Conservation (phyloP, 2,888 invertebrate species). For the Parapristionchus giblindavisi region DNA sequence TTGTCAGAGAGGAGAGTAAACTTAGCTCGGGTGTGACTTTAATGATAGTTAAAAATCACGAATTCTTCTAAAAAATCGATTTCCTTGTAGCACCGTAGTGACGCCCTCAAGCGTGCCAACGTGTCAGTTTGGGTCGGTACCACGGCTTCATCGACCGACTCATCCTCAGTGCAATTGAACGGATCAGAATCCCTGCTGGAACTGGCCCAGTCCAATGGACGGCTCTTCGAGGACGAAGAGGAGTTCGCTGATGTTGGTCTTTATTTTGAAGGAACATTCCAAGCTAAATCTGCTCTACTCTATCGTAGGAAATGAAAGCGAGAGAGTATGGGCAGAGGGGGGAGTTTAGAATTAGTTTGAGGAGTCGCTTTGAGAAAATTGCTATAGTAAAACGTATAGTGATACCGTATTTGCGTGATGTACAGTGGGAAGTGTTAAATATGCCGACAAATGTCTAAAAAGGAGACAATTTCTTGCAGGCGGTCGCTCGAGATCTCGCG, state of each 20-base stretch:
- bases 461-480: neutral
- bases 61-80: neutral
- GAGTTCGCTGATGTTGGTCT: slow-evolving; percentile 32
- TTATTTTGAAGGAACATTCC: neutral
- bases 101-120: slow-evolving; percentile 27
- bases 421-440: too few species aligned
- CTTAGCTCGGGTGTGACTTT: too few species aligned
- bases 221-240: slow-evolving; percentile 2
- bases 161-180: neutral
- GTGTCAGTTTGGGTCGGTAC: slow-evolving; percentile 29
- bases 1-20: too few species aligned
- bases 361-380: too few species aligned
- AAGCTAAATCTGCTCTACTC: too few species aligned
- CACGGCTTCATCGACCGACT: neutral
- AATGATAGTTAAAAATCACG: neutral
- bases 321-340: too few species aligned
- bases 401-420: neutral
- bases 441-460: too few species aligned
- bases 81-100: slow-evolving; percentile 20
- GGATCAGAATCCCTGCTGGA: slow-evolving; percentile 1
- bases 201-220: slow-evolving; percentile 26
- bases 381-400: neutral
- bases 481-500: slow-evolving; percentile 2
- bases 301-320: too few species aligned
- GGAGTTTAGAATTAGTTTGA: too few species aligned